Base-by-base conservation (phyloP, 2,888 invertebrate species). In the Nomada ruficornis region DNA sequence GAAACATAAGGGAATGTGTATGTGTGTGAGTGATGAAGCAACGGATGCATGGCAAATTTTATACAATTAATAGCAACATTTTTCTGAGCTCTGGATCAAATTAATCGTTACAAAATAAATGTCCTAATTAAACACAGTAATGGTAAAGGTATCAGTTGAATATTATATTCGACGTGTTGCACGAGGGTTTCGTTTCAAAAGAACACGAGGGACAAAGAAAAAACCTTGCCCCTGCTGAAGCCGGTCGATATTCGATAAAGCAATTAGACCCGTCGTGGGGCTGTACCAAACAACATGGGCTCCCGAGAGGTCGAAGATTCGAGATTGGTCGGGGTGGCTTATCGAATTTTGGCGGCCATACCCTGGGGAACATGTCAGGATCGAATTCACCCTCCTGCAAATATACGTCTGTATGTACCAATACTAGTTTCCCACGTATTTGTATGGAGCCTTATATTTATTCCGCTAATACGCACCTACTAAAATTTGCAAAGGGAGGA, bases 261-360 rank as follows among this genome's bases (percentile, higher is more conserved):
- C 81, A 83, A 83, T 83, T 83, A 83, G 77, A 67, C 55, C 57
- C 62, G 47, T 23, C 26, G 18, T 11, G 60, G 52, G 77, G 78
- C 29, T 78, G 77, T 67, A 54, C 54, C 70, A 78, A 78, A 82
- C 82, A 82, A 70, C 77, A 23, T 57, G 47, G 67, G 20, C 18
- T 71, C 77, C 78, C 77, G 10, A 50, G 82, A 70, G 82, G 60
- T 62, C 52, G 70, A 74, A 76, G 79, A 77, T 84, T 82, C 77
- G 73, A 68, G 70, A 73, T 80, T 59, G 68, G 73, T 67, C 2
- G 59, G 83, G 70, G 71, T 67, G 76, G 84, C 67, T 85, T 85
- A 85, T 85, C 84, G 85, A 84, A 85, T 85, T 85, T 84, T 79
- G 73, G 52, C 70, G 62, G 62, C 73, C 75, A 60, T 85, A 70